These are phyloP conservation scores for Heterocephalus glaber DNA, from an alignment of 2,113 vertebrate genomes.

Conservation along the genomic window DNA sequence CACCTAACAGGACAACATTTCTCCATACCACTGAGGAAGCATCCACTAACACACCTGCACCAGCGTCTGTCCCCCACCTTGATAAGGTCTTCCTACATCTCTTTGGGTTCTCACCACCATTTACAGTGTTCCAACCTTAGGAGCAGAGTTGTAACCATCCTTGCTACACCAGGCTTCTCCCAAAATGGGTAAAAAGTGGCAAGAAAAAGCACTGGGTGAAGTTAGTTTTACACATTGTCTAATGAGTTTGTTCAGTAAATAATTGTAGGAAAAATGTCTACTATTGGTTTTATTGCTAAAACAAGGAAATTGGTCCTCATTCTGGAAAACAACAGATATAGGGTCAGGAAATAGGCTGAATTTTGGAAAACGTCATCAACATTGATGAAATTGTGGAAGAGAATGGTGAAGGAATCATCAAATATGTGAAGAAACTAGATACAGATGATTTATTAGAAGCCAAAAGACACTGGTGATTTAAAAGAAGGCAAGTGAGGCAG, in stretches of 20 bases:
- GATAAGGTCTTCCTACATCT: background rate
- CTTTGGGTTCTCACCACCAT: background rate
- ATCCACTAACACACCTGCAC: background rate
- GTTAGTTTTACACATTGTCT: background rate
- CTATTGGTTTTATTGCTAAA: conserved; percentile 11
- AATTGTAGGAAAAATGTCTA: background rate
- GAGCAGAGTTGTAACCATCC: background rate
- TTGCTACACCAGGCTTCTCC: background rate
- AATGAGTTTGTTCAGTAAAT: background rate
- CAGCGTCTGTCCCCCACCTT: background rate
- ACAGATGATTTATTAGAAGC: background rate
- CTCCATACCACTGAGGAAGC: background rate
- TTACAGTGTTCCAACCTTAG: background rate
- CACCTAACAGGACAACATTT: background rate
- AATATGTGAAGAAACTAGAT: background rate
- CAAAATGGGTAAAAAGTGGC: background rate
- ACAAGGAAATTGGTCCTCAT: background rate
- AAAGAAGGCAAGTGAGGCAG: background rate
- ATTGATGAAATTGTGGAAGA: background rate
- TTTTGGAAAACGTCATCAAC: background rate
- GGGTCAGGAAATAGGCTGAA: background rate
- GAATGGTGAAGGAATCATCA: background rate
- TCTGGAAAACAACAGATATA: background rate
- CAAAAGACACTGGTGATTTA: background rate
- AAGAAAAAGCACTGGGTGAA: background rate